A percentile compares a stretch with the other conserved stretches of the same genome.
These are phyloP conservation scores for Pollenia angustigena DNA, from an alignment of 2,888 invertebrate species.

Conservation along the genomic window DNA sequence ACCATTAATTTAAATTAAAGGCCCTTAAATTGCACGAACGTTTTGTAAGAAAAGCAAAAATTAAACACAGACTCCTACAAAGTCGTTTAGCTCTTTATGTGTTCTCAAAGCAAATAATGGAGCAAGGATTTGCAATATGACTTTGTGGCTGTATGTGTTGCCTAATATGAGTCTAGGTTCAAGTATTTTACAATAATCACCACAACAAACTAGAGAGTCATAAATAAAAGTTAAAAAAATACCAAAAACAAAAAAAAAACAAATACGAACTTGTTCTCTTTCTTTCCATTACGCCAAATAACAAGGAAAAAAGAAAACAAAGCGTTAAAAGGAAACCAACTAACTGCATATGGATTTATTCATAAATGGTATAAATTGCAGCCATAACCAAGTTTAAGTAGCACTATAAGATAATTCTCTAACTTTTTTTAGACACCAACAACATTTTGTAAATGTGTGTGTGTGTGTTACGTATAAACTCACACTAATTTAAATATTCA, in stretches of 20 bases:
- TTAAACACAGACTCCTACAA: no score
- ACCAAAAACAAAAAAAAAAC: slow-evolving; percentile 19
- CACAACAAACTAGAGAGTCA: slow-evolving; percentile 56
- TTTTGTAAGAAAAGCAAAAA: no score
- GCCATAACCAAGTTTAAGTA: slow-evolving; percentile 62
- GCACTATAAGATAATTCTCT: slow-evolving; percentile 35
- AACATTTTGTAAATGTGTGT: not conserved
- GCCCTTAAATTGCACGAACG: not conserved
- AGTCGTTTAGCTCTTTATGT: no score
- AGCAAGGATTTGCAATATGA: no score
- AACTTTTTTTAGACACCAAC: not conserved
- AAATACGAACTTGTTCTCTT: slow-evolving; percentile 6
- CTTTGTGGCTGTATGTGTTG: not conserved
- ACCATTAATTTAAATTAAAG: not conserved
- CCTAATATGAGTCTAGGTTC: not conserved
- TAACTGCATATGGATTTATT: slow-evolving; percentile 62
- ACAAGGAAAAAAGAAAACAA: slow-evolving; percentile 14
- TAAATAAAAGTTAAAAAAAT: slow-evolving; percentile 64
- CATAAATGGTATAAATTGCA: slow-evolving; percentile 59
- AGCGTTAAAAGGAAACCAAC: slow-evolving; percentile 23
- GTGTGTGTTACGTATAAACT: not conserved
- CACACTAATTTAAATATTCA: slow-evolving; percentile 39
- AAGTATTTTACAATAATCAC: slow-evolving; percentile 60
- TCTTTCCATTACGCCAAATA: slow-evolving; percentile 23
- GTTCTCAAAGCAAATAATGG: no score